These are phyloP conservation scores for Caenorhabditis elegans DNA, from an alignment of 1,140 invertebrate genomes.

Conservation along the genomic window DNA sequence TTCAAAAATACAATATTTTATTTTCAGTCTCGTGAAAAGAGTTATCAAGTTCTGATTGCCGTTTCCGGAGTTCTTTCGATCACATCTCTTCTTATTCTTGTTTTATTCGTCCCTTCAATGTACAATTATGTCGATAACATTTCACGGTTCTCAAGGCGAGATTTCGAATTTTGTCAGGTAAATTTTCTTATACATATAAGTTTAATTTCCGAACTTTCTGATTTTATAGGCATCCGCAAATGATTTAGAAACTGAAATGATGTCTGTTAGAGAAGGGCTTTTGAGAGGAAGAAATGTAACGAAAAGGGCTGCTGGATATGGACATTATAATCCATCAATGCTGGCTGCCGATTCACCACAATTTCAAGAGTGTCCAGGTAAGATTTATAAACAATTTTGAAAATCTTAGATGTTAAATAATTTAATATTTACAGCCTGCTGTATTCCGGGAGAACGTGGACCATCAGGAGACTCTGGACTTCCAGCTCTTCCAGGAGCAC, in stretches of 20 bases:
- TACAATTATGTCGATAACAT: constrained; percentile 63
- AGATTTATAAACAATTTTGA: background rate
- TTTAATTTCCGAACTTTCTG: background rate
- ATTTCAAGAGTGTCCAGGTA: constrained; percentile 66
- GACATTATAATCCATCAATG: constrained; percentile 56
- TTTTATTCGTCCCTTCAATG: constrained; percentile 60
- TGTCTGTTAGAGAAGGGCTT: constrained; percentile 36
- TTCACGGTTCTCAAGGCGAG: constrained; percentile 53
- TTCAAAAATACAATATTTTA: too few species aligned
- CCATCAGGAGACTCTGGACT: constrained; percentile 64
- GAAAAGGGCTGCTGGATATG: constrained; percentile 53
- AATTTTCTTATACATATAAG: background rate
- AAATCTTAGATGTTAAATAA: background rate
- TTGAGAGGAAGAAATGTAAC: constrained; percentile 49
- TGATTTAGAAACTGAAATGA: constrained; percentile 51
- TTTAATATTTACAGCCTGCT: constrained; percentile 58
- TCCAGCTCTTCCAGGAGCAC: constrained; percentile 60
- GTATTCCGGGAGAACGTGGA: constrained; percentile 61
- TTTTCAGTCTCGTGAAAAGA: constrained; percentile 50
- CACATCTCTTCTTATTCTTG: constrained; percentile 54
- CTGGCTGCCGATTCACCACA: constrained; percentile 57
- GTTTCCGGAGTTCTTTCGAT: constrained; percentile 57
- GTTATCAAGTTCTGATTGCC: constrained; percentile 59
- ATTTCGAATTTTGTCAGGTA: constrained; percentile 64
- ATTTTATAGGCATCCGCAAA: constrained; percentile 41